Percentiles rank a stretch among this genome's conserved stretches.
These are phyloP conservation scores for Brenthis hecate DNA, from an alignment of 2,888 invertebrate species.

Conservation along the genomic window DNA sequence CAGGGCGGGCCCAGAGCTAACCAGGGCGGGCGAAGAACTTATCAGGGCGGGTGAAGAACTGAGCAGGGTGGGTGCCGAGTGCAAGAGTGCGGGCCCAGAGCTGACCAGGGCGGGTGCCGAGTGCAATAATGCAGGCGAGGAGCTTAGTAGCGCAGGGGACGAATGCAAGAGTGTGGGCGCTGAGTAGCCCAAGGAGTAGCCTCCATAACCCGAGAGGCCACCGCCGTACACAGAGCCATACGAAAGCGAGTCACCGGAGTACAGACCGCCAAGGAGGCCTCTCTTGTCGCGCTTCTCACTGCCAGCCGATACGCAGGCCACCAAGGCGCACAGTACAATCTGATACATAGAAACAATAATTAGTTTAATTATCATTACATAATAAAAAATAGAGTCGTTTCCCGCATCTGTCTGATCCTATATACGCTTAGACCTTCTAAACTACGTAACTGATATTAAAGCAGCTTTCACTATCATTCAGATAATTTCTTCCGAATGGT, in stretches of 20 bases:
- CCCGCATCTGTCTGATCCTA: no score
- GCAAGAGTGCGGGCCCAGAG: not conserved
- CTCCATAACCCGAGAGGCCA: conserved; percentile 31
- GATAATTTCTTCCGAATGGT: no score
- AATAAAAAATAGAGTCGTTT: not conserved
- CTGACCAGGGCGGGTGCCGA: no score
- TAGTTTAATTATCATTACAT: not conserved
- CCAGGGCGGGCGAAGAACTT: not conserved
- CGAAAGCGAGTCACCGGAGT: conserved; percentile 7
- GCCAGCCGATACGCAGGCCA: conserved; percentile 35
- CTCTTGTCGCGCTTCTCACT: conserved; percentile 34
- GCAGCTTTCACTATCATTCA: no score
- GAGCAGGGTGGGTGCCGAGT: not conserved
- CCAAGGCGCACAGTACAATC: conserved; percentile 36
- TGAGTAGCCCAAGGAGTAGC: conserved; percentile 33
- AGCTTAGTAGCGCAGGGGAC: no score
- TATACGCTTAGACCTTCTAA: no score
- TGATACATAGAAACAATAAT: conserved; percentile 5
- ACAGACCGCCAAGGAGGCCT: conserved; percentile 35
- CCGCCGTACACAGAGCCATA: conserved; percentile 28
- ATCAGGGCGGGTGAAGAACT: not conserved
- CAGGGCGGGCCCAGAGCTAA: conserved; percentile 11
- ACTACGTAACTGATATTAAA: no score
- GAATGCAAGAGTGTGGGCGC: no score
- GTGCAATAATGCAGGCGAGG: no score